A percentile compares a stretch with the other conserved stretches of the same genome.
Evolutionary conservation across 53 echinoderm and acorn worm genomes (phyloP).

Genomic region (Astropecten irregularis): DNA sequence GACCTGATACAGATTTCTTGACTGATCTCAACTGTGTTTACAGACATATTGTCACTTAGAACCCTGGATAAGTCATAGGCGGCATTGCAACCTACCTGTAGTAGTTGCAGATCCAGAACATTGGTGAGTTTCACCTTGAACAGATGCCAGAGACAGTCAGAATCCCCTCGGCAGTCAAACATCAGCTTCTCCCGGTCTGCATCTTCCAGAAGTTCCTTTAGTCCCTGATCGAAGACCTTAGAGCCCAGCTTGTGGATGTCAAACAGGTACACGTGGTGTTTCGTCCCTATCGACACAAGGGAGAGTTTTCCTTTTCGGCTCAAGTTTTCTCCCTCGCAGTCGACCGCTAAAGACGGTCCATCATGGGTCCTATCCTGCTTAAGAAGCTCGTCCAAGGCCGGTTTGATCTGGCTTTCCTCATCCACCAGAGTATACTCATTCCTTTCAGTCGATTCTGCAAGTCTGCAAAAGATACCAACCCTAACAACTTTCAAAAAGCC

Average conservation of each 20-base stretch:
- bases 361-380: not conserved
- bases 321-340: conserved; percentile 1
- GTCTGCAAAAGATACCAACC: too few species aligned
- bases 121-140: conserved; percentile 7
- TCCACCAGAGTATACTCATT: conserved; percentile 22
- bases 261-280: conserved; percentile 19
- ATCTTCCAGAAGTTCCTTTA: conserved; percentile 6
- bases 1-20: too few species aligned
- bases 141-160: conserved; percentile 44
- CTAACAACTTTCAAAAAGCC: too few species aligned
- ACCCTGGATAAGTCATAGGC: too few species aligned
- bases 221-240: conserved; percentile 20
- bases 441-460: too few species aligned
- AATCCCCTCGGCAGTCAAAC: conserved; percentile 45
- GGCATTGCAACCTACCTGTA: too few species aligned
- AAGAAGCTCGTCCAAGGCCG: conserved; percentile 21
- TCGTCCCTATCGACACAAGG: conserved; percentile 19
- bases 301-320: conserved; percentile 19
- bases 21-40: too few species aligned
- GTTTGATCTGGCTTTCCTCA: not conserved
- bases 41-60: too few species aligned
- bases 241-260: not conserved
- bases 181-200: conserved; percentile 30
- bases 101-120: conserved; percentile 26
- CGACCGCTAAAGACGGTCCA: not conserved